Base-by-base conservation (phyloP, 2,888 invertebrate genomes). In the Platerodrilus igneus region DNA sequence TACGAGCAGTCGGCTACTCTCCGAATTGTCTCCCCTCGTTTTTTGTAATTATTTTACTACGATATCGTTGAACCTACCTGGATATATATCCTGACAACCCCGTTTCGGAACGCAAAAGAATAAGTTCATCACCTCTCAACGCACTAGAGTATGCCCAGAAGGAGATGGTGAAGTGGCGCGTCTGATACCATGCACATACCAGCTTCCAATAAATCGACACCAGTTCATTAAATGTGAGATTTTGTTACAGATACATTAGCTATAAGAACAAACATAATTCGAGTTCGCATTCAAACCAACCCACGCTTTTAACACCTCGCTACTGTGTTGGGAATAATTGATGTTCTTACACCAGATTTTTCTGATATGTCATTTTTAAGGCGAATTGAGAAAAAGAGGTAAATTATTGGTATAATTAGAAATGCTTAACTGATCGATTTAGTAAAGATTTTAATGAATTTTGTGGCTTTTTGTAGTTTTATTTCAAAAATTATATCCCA, bases 201-300 rank as follows among this genome's bases (percentile, higher is more conserved):
- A 48, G 45, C 52, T 40, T 43, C 37, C 50, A 47, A 50, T 50
- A 50, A 50, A 50, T 50, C 45, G 43, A 47, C 46, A 32, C 60
- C 53, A 45, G 51, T 61, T 64, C 64, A 64, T 64, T 64, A 63
- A 63, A 64, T 60, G 60, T 53, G 57, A 64, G 63, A 64, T 64
- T 60, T 61, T 57, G 57, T 56, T 56, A 57, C 60, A 60, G 64
- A 64, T 63, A 64, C 62, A 63, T 63, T 61, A 62, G 62, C 60
- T 53, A 57, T 56, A 60, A 60, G 62, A 62, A 62, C 63, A 62
- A 62, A 62, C 63, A 62, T 63, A 63, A 63, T 62, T 62, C 61
- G 54, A 55, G 48, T 45, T 53, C 54, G 58, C 53, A 50, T 57
- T 51, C 55, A 52, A 50, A 51, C 49, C 59, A 48, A 53, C 62